A percentile compares a stretch with the other conserved stretches of the same genome.
Evolutionary conservation across 2,797 vertebrate genomes (phyloP).

Genomic region (Bradypodion ventrale): DNA sequence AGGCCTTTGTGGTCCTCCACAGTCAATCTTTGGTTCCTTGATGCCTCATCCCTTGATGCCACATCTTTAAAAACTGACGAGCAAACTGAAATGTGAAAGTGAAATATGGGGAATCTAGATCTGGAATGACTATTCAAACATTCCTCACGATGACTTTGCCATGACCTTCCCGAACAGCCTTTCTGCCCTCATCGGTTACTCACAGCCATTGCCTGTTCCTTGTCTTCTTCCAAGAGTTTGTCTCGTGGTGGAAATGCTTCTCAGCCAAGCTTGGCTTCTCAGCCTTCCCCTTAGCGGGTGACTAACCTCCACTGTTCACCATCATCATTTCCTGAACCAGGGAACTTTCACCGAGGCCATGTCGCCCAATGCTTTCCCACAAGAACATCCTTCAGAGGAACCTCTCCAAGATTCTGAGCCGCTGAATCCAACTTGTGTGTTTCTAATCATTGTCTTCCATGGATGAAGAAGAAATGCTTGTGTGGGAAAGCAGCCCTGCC

Average conservation of each 20-base stretch:
- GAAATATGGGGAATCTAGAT: background rate
- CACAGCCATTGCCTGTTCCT: fast-evolving
- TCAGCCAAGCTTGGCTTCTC: background rate
- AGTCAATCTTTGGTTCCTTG: too few species aligned
- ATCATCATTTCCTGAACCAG: slow-evolving; percentile 41
- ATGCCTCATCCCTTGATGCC: too few species aligned
- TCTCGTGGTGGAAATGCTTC: background rate
- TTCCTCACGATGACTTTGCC: background rate
- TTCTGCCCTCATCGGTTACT: background rate
- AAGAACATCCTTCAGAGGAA: slow-evolving; percentile 35
- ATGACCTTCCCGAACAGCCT: too few species aligned
- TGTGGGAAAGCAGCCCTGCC: background rate
- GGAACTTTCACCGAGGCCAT: slow-evolving; percentile 33
- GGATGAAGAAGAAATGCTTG: background rate
- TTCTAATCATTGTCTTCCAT: slow-evolving; percentile 43
- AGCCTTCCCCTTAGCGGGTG: background rate
- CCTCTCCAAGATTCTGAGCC: background rate
- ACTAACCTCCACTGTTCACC: slow-evolving; percentile 19
- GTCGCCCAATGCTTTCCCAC: slow-evolving; percentile 37
- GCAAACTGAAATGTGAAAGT: background rate
- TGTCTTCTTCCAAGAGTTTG: background rate
- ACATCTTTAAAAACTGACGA: background rate
- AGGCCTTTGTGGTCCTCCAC: too few species aligned
- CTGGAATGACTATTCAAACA: background rate
- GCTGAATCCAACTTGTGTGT: slow-evolving; percentile 37